Percentiles rank a stretch among this genome's conserved stretches.
Evolutionary conservation across 2,888 invertebrate genomes (phyloP).

Genomic region (Hylaea fasciaria): DNA sequence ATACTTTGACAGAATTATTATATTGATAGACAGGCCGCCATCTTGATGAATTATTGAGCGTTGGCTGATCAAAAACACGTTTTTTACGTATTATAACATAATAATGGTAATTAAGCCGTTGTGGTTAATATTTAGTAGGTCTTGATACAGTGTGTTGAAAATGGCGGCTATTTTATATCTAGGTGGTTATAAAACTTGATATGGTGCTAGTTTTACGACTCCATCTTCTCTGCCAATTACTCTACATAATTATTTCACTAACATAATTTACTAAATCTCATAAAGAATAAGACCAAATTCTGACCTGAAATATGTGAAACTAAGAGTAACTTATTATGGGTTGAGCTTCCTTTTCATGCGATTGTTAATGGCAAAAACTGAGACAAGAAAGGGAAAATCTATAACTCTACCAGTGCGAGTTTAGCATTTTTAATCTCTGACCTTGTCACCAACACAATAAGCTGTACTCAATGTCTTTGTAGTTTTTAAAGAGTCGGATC

Average conservation of each 20-base stretch:
- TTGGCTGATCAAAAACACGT: constrained; percentile 47
- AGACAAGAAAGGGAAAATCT: no score
- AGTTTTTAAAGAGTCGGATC: constrained; percentile 1
- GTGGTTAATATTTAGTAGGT: constrained; percentile 30
- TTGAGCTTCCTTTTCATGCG: no score
- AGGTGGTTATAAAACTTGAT: constrained; percentile 16
- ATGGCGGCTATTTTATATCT: constrained; percentile 27
- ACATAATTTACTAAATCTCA: no score
- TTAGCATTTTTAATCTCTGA: no score
- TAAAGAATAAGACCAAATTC: no score
- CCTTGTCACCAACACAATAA: no score
- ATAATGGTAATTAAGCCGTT: constrained; percentile 54
- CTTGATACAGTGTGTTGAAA: constrained; percentile 33
- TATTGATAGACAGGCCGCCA: constrained; percentile 75
- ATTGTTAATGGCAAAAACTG: no score
- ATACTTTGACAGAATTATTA: constrained; percentile 83
- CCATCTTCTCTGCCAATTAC: constrained; percentile 5
- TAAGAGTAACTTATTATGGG: no score
- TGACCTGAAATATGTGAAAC: no score
- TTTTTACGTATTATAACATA: constrained; percentile 58
- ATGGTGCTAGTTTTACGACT: constrained; percentile 21
- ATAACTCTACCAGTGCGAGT: no score
- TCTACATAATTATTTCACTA: no score
- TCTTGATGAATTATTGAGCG: constrained; percentile 75
- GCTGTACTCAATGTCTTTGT: no score